phyloP scores from a whole-genome alignment of 2,888 invertebrate species.

The Hedya salicella region DNA sequence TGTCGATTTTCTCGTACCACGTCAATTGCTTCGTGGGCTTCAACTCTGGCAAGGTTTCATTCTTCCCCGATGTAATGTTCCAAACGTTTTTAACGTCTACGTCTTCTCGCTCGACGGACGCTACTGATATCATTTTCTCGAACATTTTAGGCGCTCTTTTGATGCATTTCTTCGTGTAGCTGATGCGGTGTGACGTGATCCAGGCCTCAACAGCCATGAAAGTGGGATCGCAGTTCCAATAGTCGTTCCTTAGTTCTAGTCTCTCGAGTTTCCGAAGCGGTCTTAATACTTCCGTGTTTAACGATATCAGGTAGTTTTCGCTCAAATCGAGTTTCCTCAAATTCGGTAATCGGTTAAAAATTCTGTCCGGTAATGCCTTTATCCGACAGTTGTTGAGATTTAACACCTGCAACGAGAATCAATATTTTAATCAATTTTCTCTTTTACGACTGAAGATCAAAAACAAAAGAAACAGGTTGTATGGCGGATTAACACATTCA shows the following conservation, averaged over 20 bases:
- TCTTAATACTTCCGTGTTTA: constrained; percentile 77
- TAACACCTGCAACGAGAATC: constrained; percentile 75
- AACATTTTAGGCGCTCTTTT: constrained; percentile 79
- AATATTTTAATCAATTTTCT: neutral
- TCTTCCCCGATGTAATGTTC: constrained; percentile 66
- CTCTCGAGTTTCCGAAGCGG: constrained; percentile 77
- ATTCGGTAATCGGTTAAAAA: constrained; percentile 83
- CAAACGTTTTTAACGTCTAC: constrained; percentile 73
- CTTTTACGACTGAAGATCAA: no score
- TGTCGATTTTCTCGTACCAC: constrained; percentile 72
- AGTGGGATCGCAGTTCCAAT: constrained; percentile 82
- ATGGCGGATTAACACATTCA: no score
- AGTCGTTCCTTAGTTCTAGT: constrained; percentile 84
- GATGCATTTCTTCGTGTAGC: constrained; percentile 77
- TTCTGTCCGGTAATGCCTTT: constrained; percentile 77
- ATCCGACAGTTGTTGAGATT: constrained; percentile 86
- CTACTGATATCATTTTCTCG: constrained; percentile 83
- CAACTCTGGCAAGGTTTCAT: constrained; percentile 51
- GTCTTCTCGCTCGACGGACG: constrained; percentile 66
- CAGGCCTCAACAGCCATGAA: constrained; percentile 74
- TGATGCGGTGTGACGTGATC: constrained; percentile 68
- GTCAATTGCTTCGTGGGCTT: constrained; percentile 57
- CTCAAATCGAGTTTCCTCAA: constrained; percentile 85
- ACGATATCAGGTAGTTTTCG: constrained; percentile 85
- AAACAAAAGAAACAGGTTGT: no score